phyloP scores from a whole-genome alignment of 2,888 invertebrate species.

The Eristalis pertinax region DNA sequence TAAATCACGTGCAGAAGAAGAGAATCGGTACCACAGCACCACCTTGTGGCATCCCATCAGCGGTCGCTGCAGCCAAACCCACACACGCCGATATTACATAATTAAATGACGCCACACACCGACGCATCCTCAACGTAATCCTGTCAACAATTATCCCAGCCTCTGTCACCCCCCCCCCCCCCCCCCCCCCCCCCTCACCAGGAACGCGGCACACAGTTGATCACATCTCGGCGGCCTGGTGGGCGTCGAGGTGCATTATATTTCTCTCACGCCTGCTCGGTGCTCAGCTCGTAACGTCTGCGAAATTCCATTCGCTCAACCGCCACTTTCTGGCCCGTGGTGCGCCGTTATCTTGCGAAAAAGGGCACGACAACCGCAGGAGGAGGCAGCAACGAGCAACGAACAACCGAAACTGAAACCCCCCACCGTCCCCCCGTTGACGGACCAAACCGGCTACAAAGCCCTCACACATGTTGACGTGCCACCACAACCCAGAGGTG shows the following conservation, averaged over 20 bases:
- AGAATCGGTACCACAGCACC: background rate
- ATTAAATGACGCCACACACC: slow-evolving; percentile 52
- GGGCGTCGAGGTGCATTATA: slow-evolving; percentile 47
- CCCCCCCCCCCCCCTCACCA: background rate
- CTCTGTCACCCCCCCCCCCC: background rate
- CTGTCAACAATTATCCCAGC: slow-evolving; percentile 64
- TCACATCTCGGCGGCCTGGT: slow-evolving; percentile 24
- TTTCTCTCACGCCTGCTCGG: slow-evolving; percentile 59
- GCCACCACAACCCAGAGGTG: background rate
- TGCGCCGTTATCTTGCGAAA: slow-evolving; percentile 41
- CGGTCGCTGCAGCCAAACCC: background rate
- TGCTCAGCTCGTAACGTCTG: slow-evolving; percentile 46
- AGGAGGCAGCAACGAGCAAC: background rate
- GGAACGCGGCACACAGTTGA: background rate
- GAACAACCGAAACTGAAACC: background rate
- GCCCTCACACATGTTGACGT: background rate
- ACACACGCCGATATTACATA: slow-evolving; percentile 44
- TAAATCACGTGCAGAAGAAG: background rate
- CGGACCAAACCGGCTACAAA: slow-evolving; percentile 10
- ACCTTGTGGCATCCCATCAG: slow-evolving; percentile 20
- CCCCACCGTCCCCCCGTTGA: background rate
- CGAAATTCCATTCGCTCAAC: slow-evolving; percentile 62
- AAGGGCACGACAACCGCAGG: slow-evolving; percentile 20
- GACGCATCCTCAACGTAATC: slow-evolving; percentile 40
- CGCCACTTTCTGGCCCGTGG: slow-evolving; percentile 39